Evolutionary conservation across 2,113 vertebrate genomes (phyloP).

Genomic region (Hyperopisus bebe): DNA sequence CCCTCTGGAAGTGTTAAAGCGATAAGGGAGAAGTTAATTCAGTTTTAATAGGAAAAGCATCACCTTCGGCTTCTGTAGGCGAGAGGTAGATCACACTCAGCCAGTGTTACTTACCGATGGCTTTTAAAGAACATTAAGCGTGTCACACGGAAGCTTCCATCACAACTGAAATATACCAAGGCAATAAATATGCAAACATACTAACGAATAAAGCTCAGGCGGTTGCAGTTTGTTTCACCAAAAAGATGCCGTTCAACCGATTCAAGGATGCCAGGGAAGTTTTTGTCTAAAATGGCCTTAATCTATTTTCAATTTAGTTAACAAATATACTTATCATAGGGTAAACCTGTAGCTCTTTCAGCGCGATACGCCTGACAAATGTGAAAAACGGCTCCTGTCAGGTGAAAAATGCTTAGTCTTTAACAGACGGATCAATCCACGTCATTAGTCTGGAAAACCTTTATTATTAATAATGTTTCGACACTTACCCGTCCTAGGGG

Average conservation of each 20-base stretch:
- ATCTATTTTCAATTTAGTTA: background rate
- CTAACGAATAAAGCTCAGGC: background rate
- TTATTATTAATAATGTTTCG: background rate
- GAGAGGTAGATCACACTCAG: background rate
- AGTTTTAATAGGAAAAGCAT: background rate
- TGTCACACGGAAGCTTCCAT: background rate
- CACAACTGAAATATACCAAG: background rate
- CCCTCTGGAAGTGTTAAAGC: background rate
- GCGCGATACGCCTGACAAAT: background rate
- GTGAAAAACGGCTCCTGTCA: background rate
- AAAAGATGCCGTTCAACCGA: background rate
- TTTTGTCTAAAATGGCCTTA: background rate
- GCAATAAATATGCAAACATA: background rate
- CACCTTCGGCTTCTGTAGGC: background rate
- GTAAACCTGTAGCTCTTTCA: background rate
- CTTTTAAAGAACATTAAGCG: background rate
- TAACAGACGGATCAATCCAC: background rate
- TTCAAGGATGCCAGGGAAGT: background rate
- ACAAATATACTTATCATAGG: background rate
- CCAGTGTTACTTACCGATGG: background rate
- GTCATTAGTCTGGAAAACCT: background rate
- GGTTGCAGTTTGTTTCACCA: background rate
- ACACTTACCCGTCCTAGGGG: constrained; percentile 50
- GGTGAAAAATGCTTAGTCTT: background rate
- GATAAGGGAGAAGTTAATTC: background rate